Conservation (phyloP, 2,113 vertebrate species). For the Siniperca chuatsi region DNA sequence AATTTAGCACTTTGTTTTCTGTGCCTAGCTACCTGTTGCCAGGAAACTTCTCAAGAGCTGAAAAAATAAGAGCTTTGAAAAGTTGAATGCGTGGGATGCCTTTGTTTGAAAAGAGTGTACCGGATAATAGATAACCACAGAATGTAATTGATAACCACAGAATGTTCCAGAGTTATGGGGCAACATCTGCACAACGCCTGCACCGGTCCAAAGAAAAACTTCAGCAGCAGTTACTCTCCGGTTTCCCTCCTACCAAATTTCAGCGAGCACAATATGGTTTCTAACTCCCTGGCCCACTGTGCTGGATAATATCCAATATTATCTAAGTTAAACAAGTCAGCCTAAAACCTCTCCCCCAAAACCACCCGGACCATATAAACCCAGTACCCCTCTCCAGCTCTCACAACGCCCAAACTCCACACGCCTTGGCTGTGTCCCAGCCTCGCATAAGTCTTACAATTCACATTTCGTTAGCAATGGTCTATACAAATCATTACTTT, state of each 20-base stretch:
- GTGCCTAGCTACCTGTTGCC: constrained; percentile 41
- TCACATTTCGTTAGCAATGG: constrained; percentile 63
- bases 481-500: constrained; percentile 67
- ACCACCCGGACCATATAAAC: constrained; percentile 58
- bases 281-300: constrained; percentile 55
- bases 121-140: constrained; percentile 85
- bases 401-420: constrained; percentile 43
- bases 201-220: constrained; percentile 51
- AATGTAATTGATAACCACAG: constrained; percentile 86
- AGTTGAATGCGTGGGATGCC: constrained; percentile 73
- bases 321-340: constrained; percentile 59
- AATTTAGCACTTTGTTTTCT: constrained; percentile 68
- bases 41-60: constrained; percentile 53
- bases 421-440: constrained; percentile 51
- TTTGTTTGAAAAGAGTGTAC: constrained; percentile 76
- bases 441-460: constrained; percentile 33
- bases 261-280: constrained; percentile 37
- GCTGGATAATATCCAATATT: constrained; percentile 63
- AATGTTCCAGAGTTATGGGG: constrained; percentile 84
- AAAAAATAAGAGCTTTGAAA: constrained; percentile 48
- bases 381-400: constrained; percentile 57
- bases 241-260: constrained; percentile 31
- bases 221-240: constrained; percentile 28
- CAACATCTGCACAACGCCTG: constrained; percentile 85
- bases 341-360: constrained; percentile 47